Evolutionary conservation across 2,797 vertebrate genomes (phyloP).

Genomic region (Xenops minutus): DNA sequence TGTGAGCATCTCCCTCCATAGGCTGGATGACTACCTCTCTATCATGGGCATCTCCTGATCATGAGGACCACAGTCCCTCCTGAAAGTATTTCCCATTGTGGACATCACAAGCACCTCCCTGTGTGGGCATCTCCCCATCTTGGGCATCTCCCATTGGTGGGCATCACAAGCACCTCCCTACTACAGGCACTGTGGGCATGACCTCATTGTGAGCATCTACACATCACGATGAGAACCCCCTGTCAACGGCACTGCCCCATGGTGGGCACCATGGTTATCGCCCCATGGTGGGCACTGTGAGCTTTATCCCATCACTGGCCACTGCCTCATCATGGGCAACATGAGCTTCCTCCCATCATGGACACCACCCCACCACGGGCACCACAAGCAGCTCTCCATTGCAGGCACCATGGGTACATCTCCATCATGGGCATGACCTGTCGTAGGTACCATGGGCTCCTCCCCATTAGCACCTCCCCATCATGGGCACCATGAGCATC

Average conservation of each 20-base stretch:
- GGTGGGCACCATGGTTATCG: background rate
- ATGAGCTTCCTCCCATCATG: background rate
- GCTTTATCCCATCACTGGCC: no score
- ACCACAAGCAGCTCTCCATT: background rate
- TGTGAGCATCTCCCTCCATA: background rate
- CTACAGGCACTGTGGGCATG: background rate
- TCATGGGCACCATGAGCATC: background rate
- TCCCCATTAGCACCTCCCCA: background rate
- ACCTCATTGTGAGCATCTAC: background rate
- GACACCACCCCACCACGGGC: background rate
- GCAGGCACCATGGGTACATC: background rate
- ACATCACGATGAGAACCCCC: background rate
- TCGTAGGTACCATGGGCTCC: background rate
- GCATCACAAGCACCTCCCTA: background rate
- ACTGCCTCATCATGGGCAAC: background rate
- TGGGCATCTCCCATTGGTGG: background rate
- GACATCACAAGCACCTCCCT: background rate
- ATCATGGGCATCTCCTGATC: fast-evolving
- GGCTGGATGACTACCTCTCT: background rate
- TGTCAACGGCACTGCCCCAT: no score
- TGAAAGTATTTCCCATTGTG: background rate
- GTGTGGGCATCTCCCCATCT: background rate
- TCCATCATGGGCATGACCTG: background rate
- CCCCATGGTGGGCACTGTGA: background rate
- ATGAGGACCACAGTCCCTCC: background rate